phyloP scores from a whole-genome alignment of 2,797 vertebrate species.

The Betta splendens region DNA sequence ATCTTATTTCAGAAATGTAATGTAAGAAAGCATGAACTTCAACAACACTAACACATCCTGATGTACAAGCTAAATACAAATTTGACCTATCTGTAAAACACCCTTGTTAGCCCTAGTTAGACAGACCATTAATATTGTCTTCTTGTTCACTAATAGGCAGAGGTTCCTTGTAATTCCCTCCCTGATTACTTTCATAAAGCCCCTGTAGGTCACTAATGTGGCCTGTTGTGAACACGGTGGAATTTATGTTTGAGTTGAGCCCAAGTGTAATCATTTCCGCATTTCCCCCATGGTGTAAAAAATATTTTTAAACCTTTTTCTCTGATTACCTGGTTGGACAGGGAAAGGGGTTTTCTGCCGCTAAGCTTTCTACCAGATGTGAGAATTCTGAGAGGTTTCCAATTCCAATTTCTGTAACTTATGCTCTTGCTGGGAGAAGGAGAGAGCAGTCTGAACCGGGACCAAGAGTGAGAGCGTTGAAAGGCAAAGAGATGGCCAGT shows the following conservation, averaged over 20 bases:
- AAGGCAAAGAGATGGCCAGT: slow-evolving; percentile 50
- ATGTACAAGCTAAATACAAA: neutral
- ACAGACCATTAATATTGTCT: slow-evolving; percentile 10
- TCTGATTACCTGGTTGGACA: slow-evolving; percentile 68
- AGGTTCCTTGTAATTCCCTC: slow-evolving; percentile 24
- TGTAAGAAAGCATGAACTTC: neutral
- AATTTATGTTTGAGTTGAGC: slow-evolving; percentile 39
- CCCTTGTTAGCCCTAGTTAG: neutral
- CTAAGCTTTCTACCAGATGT: slow-evolving; percentile 70
- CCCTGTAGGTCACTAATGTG: slow-evolving; percentile 47
- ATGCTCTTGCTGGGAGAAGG: slow-evolving; percentile 60
- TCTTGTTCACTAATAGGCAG: slow-evolving; percentile 15
- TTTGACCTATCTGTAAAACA: neutral
- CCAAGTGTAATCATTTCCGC: slow-evolving; percentile 52
- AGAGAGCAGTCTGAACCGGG: slow-evolving; percentile 48
- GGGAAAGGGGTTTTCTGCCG: slow-evolving; percentile 45
- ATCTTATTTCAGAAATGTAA: neutral
- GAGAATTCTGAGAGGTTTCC: slow-evolving; percentile 67
- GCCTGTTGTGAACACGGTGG: slow-evolving; percentile 33
- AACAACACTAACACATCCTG: neutral
- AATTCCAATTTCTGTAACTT: slow-evolving; percentile 73
- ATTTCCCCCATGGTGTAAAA: slow-evolving; percentile 36
- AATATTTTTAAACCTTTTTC: slow-evolving; percentile 66
- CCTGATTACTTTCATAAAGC: slow-evolving; percentile 35
- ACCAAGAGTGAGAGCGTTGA: slow-evolving; percentile 56